Percentiles rank a stretch among this genome's conserved stretches.
These are phyloP conservation scores for Scolopax rusticola DNA, from an alignment of 2,797 vertebrate genomes.

Conservation along the genomic window DNA sequence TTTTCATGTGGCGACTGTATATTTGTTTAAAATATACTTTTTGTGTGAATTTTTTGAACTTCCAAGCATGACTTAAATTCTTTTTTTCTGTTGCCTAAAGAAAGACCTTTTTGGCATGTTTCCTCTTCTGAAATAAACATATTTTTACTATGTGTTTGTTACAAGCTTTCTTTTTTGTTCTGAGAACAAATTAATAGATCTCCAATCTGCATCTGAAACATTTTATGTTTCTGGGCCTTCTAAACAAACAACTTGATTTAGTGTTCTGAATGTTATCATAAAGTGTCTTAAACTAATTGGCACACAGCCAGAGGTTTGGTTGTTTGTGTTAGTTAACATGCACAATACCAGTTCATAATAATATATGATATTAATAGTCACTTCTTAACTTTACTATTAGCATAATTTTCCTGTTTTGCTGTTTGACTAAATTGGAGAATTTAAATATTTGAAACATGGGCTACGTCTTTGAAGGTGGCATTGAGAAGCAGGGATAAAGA, in stretches of 20 bases:
- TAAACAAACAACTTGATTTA: not conserved
- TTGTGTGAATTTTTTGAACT: not conserved
- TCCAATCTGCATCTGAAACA: not conserved
- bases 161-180: not conserved
- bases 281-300: not conserved
- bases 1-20: not conserved
- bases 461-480: not conserved
- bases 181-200: not conserved
- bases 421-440: not conserved
- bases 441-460: not conserved
- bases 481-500: not conserved
- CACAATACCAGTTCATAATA: not conserved
- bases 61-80: not conserved
- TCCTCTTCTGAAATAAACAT: not conserved
- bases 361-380: not conserved
- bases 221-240: not conserved
- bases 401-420: not conserved
- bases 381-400: not conserved
- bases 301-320: not conserved
- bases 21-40: not conserved
- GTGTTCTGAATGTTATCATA: not conserved
- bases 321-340: not conserved
- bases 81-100: not conserved
- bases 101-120: not conserved
- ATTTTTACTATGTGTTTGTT: not conserved